Base-by-base conservation (phyloP, 1,140 invertebrate genomes). In the Saccostrea cuccullata region DNA sequence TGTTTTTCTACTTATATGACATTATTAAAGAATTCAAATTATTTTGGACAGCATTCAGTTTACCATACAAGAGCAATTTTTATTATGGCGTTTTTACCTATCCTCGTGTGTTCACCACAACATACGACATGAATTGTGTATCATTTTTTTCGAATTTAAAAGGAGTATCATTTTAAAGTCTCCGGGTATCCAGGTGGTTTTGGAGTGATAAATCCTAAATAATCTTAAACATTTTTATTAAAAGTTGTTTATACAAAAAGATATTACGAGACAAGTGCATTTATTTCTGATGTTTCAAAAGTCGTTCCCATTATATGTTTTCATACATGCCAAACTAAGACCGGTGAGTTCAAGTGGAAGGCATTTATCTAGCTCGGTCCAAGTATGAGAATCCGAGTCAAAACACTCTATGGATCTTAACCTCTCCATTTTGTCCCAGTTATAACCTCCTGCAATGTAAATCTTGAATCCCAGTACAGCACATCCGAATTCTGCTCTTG, bases 401-500 rank as follows among this genome's bases (percentile, higher is more conserved):
- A 90, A 89, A 55, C 88, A 89, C 64, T 91, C 91, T 11, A 92
- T 89, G 15, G 86, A 88, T 30, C 26, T 77, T 3, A 91, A 84
- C 8, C 91, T 70, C 77, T 89, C 82, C n/a, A 82, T 70, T 13
- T n/a, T 77, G 30, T 90, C 86, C 92, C 92, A 93, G 84, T 91
- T 90, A 86, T 93, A 92, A 17, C 92, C 92, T 55, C 92, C 92
- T 60, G 88, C 55, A 20, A 93, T 82, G 70, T 90, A 93, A 6
- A 93, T 89, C 55, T 90, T 89, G 36, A 90, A 86, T 2, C 86
- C 87, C 2, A 92, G 26, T 0, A 85, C 56, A 30, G 56, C 30
- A 84, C 90, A 90, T 9, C 91, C 92, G 86, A 90, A 90, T 73
- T 92, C 91, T 26, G 92, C 89, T 5, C 96, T 90, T 20, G 95